Conservation (phyloP, 2,113 vertebrate genomes). For the Clinocottus analis region DNA sequence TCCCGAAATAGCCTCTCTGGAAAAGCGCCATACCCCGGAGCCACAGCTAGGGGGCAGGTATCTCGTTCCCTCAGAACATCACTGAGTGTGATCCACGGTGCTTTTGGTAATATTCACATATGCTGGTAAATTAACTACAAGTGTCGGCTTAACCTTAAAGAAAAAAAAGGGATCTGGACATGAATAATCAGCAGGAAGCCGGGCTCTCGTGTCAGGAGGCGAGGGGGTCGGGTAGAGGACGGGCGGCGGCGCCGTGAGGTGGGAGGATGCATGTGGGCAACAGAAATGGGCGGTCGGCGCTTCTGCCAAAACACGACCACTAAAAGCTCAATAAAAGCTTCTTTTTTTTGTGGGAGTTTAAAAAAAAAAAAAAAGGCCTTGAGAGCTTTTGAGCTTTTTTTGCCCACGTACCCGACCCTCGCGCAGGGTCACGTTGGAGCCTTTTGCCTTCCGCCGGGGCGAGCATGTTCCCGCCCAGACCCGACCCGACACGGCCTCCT, state of each 20-base stretch:
- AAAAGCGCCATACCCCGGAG: conserved; percentile 73
- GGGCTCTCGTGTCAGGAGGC: conserved; percentile 47
- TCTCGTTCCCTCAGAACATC: conserved; percentile 61
- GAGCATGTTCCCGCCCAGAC: conserved; percentile 68
- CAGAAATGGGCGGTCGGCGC: conserved; percentile 38
- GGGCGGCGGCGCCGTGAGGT: conserved; percentile 45
- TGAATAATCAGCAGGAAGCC: conserved; percentile 44
- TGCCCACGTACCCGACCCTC: conserved; percentile 22
- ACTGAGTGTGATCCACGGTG: conserved; percentile 73
- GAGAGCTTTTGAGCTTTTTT: too few relatives aligned
- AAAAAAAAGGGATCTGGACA: conserved; percentile 70
- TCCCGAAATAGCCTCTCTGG: conserved; percentile 72
- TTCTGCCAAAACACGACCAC: conserved; percentile 49
- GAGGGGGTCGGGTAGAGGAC: conserved; percentile 39
- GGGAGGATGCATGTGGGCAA: conserved; percentile 62
- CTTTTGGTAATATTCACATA: conserved; percentile 71
- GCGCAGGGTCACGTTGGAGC: conserved; percentile 45
- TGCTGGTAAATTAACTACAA: conserved; percentile 69
- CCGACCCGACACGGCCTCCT: conserved; percentile 57
- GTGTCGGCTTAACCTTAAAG: conserved; percentile 59
- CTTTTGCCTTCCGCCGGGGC: conserved; percentile 57
- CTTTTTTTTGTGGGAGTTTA: conserved; percentile 24
- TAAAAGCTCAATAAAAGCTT: conserved; percentile 51
- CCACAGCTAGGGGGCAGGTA: conserved; percentile 61
- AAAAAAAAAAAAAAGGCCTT: conserved; percentile 14